A percentile compares a stretch with the other conserved stretches of the same genome.
Conservation (phyloP, 2,888 invertebrate species). For the Branchellion lobata region DNA sequence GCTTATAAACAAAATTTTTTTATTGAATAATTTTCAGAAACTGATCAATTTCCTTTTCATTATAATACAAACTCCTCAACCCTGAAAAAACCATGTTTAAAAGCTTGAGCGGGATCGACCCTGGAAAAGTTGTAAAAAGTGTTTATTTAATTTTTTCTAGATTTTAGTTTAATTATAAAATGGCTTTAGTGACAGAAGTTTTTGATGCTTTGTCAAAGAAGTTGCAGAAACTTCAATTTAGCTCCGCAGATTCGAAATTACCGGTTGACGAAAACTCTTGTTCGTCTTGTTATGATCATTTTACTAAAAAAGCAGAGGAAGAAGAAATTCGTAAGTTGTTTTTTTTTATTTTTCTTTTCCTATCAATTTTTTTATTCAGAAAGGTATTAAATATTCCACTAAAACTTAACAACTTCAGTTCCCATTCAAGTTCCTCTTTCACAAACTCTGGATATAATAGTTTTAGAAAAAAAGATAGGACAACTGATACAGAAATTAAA, state of each 20-base stretch:
- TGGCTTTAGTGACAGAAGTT: conserved; percentile 36
- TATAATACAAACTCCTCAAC: neutral
- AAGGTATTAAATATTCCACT: too few relatives aligned
- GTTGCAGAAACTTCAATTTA: conserved; percentile 38
- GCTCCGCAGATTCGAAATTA: neutral
- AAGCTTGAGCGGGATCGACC: neutral
- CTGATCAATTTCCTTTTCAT: neutral
- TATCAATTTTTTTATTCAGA: conserved; percentile 4
- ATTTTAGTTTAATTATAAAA: neutral
- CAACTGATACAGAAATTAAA: conserved; percentile 50
- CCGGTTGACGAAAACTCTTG: conserved; percentile 38
- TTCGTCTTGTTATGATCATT: conserved; percentile 30
- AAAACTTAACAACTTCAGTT: neutral
- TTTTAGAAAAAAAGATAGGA: conserved; percentile 51
- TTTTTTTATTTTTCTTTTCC: conserved; percentile 9
- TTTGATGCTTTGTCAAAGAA: conserved; percentile 43
- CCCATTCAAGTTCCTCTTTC: conserved; percentile 15
- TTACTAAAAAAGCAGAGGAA: conserved; percentile 5
- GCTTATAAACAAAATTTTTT: conserved; percentile 3
- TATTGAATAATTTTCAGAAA: neutral
- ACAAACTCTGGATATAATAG: conserved; percentile 48
- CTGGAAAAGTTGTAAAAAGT: neutral
- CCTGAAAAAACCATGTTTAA: neutral
- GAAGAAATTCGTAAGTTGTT: conserved; percentile 28
- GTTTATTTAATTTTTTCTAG: neutral